Percentiles rank a stretch among this genome's conserved stretches.
Evolutionary conservation across 2,888 invertebrate species (phyloP).

Genomic region (Eupithecia subumbrata): DNA sequence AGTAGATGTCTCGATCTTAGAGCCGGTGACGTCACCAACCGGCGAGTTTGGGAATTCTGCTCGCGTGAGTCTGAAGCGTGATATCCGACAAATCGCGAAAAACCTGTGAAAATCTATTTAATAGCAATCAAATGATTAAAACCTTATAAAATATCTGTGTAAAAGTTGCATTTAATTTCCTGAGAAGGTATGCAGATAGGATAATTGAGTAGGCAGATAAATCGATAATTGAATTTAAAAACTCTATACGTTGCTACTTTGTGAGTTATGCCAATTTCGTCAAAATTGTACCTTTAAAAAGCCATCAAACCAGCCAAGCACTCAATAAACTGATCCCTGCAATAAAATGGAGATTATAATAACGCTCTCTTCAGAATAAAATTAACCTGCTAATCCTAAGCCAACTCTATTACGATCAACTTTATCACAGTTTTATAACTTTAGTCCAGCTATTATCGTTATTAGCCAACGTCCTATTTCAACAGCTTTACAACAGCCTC

Average conservation of each 20-base stretch:
- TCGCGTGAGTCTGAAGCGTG: slow-evolving; percentile 38
- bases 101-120: slow-evolving; percentile 21
- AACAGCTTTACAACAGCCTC: neutral
- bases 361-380: neutral
- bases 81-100: slow-evolving; percentile 28
- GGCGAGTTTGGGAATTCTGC: slow-evolving; percentile 39
- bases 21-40: slow-evolving; percentile 38
- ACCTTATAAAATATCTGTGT: neutral
- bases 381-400: slow-evolving; percentile 6
- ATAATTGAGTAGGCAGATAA: neutral
- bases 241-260: neutral
- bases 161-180: slow-evolving; percentile 6
- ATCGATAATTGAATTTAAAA: neutral
- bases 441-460: neutral
- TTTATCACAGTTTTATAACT: slow-evolving; percentile 8
- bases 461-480: neutral
- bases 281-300: neutral
- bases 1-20: slow-evolving; percentile 35
- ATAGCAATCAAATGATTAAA: slow-evolving; percentile 22
- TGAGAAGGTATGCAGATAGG: neutral
- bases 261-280: neutral
- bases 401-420: neutral
- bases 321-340: neutral
- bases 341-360: slow-evolving; percentile 1
- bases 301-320: neutral